Evolutionary conservation across 2,797 vertebrate species (phyloP), one percentile per base, ranked within the genome.

Genomic region (Spatula clypeata): DNA sequence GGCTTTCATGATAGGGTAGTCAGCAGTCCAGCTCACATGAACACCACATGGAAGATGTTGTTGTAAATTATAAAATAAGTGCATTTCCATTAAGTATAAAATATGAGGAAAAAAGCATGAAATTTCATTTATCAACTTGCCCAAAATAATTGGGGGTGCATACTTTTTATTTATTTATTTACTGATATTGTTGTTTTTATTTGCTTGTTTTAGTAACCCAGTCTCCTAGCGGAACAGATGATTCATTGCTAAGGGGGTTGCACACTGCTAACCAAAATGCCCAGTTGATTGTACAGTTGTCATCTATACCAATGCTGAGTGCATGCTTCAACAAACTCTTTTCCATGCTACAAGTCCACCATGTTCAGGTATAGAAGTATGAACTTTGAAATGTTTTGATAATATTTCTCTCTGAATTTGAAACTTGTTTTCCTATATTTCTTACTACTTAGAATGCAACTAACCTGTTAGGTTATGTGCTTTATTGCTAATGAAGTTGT

Each of bases 291-390:
- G 95, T 99, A 65, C 99, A 99, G 94, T 98, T 99, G 90, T 99
- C 99, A 16, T 99, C 99, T 94, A 98, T 99, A 93, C 99, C 99
- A 64, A 99, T 99, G 99, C 97, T 99, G 95, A 99, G 99, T 54
- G 88, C 98, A 65, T 99, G 99, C 98, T 99, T 99, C 98, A 99
- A 99, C 98, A 99, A 99, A 98, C 99, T 99, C 38, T 99, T 99
- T 97, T 99, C 99, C 79, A 99, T 99, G 99, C 98, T 99, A 70
- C 99, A 99, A 98, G 99, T 99, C 66, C 99, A 99, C 96, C 99
- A 99, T 58, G 99, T 99, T 65, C 99, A 99, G 99, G 99, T 99
- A 97, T 53, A 96, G 80, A 65, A 45, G 60, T 82, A 55, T 9
- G 21, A 77, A 73, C 6, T 36, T 75, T 15, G 31, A 79, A 65